A percentile compares a stretch with the other conserved stretches of the same genome.
Conservation (phyloP, 2,797 vertebrate species). For the Periophthalmus magnuspinnatus region DNA sequence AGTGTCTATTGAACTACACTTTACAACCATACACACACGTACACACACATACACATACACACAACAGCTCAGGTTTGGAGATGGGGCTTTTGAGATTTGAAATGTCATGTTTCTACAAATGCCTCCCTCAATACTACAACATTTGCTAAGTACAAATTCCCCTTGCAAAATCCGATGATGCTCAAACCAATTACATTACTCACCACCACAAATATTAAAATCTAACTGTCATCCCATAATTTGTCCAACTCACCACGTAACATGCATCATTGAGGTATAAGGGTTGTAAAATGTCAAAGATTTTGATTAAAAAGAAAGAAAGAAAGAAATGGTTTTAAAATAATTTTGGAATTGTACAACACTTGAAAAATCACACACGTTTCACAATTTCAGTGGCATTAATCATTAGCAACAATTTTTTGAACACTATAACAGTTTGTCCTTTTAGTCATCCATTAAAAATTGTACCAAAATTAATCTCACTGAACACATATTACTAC, state of each 20-base stretch:
- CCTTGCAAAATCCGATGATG: not conserved
- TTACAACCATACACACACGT: not conserved
- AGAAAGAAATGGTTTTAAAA: not conserved
- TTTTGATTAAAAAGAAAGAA: not conserved
- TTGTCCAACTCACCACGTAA: not conserved
- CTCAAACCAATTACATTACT: not conserved
- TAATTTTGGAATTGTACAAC: no score
- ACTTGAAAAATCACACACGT: not conserved
- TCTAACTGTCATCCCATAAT: not conserved
- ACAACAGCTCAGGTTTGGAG: not conserved
- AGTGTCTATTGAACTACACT: not conserved
- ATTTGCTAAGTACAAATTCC: not conserved
- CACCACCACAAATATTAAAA: not conserved
- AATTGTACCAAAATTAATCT: not conserved
- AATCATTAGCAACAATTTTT: not conserved
- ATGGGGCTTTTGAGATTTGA: slow-evolving; percentile 6
- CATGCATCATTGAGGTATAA: not conserved
- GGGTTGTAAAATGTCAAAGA: not conserved
- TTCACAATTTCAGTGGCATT: not conserved
- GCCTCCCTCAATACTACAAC: not conserved
- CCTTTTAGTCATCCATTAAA: not conserved
- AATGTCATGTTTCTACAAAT: slow-evolving; percentile 10
- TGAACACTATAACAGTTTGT: not conserved
- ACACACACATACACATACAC: not conserved
- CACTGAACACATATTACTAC: not conserved